Percentiles rank a stretch among this genome's conserved stretches.
These are phyloP conservation scores for Polydrusus tereticollis DNA, from an alignment of 2,888 invertebrate genomes.

Conservation along the genomic window DNA sequence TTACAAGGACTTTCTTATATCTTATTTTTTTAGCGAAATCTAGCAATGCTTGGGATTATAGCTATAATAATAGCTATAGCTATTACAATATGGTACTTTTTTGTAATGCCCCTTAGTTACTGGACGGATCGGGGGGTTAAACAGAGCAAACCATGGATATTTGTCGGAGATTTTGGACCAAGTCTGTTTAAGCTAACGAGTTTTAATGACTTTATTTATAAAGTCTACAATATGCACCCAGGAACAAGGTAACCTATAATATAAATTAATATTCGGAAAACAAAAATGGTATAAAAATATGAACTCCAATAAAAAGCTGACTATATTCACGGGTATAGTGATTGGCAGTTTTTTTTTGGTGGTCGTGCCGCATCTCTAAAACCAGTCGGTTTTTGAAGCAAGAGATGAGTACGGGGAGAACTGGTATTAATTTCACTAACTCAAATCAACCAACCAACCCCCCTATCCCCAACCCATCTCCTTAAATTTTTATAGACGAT, in stretches of 20 bases:
- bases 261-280: too few relatives aligned
- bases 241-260: conserved; percentile 53
- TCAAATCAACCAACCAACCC: too few relatives aligned
- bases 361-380: too few relatives aligned
- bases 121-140: conserved; percentile 48
- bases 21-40: background rate
- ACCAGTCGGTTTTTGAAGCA: too few relatives aligned
- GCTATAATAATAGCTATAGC: background rate
- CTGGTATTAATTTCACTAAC: too few relatives aligned
- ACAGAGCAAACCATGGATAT: conserved; percentile 35
- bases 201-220: conserved; percentile 42
- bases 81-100: conserved; percentile 21
- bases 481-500: too few relatives aligned
- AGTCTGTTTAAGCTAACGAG: conserved; percentile 32
- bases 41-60: background rate
- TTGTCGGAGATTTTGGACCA: conserved; percentile 47
- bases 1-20: too few relatives aligned
- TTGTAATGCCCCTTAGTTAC: conserved; percentile 32
- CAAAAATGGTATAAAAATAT: background rate
- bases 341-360: too few relatives aligned
- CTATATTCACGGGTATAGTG: too few relatives aligned
- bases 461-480: too few relatives aligned
- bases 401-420: too few relatives aligned
- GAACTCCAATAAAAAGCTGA: too few relatives aligned
- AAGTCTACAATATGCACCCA: conserved; percentile 50